Conservation (phyloP, 1,140 invertebrate species). For the Drosophila nigrodunni region DNA sequence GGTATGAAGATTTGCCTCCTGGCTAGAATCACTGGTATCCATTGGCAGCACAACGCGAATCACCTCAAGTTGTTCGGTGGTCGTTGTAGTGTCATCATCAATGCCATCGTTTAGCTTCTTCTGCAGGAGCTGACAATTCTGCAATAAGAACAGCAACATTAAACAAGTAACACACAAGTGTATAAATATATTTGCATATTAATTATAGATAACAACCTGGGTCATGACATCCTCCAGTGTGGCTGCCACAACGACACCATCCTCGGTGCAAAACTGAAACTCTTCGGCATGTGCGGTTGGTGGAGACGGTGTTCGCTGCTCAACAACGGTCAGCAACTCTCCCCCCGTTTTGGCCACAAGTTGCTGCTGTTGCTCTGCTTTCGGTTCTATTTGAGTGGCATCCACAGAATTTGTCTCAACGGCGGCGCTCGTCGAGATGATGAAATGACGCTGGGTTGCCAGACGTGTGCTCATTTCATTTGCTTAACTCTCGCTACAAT, state of each 20-base stretch:
- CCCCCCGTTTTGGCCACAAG: conserved; percentile 22
- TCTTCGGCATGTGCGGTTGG: conserved; percentile 50
- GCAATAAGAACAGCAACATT: conserved; percentile 44
- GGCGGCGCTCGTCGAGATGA: conserved; percentile 69
- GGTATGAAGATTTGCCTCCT: conserved; percentile 66
- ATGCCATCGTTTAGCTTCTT: conserved; percentile 60
- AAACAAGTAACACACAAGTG: background rate
- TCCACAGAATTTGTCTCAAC: conserved; percentile 44
- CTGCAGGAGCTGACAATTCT: conserved; percentile 72
- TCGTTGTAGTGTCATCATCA: conserved; percentile 44
- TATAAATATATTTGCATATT: background rate
- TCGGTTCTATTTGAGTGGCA: conserved; percentile 44
- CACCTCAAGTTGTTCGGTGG: conserved; percentile 63
- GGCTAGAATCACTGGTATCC: conserved; percentile 78
- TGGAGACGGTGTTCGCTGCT: conserved; percentile 38
- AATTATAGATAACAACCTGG: conserved; percentile 51
- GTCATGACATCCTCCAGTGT: conserved; percentile 81
- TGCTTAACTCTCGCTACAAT: conserved; percentile 40
- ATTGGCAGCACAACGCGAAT: conserved; percentile 81
- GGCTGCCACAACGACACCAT: conserved; percentile 73
- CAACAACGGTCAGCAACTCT: conserved; percentile 55
- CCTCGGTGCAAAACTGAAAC: conserved; percentile 72
- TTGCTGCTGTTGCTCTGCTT: conserved; percentile 50
- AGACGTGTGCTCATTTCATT: conserved; percentile 83
- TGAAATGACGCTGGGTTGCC: conserved; percentile 78